Evolutionary conservation across 2,113 vertebrate species (phyloP).

Genomic region (Ailuropoda melanoleuca): DNA sequence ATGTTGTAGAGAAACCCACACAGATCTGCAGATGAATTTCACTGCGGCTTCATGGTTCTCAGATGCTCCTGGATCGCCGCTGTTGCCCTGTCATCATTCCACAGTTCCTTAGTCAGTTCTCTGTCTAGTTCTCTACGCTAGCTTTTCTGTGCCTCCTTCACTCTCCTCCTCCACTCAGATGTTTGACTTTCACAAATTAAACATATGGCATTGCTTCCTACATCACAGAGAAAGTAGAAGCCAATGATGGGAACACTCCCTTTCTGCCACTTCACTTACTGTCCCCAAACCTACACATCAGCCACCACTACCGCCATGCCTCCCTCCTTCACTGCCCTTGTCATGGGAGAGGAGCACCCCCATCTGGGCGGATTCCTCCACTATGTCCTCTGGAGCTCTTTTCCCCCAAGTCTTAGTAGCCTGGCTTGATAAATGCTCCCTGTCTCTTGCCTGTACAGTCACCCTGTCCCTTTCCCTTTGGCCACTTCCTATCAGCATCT

Average conservation of each 20-base stretch:
- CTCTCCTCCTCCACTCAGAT: neutral
- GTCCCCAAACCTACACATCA: neutral
- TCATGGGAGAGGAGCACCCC: neutral
- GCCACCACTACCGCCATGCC: fast-evolving
- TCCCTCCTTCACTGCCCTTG: neutral
- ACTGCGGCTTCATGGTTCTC: neutral
- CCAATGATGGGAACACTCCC: neutral
- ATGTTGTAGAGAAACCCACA: neutral
- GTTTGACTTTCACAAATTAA: neutral
- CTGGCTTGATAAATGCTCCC: neutral
- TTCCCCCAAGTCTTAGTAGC: neutral
- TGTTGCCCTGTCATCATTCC: neutral
- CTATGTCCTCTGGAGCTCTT: neutral
- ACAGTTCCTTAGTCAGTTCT: neutral
- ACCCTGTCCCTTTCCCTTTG: neutral
- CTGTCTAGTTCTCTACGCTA: neutral
- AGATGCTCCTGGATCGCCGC: neutral
- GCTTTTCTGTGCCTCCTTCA: neutral
- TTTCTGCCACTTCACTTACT: neutral
- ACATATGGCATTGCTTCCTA: neutral
- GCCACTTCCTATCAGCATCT: neutral
- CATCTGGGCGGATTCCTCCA: neutral
- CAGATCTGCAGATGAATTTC: neutral
- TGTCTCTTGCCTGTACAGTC: neutral
- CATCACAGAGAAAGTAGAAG: neutral